phyloP scores from a whole-genome alignment of 2,797 vertebrate genomes.

The Varecia variegata region DNA sequence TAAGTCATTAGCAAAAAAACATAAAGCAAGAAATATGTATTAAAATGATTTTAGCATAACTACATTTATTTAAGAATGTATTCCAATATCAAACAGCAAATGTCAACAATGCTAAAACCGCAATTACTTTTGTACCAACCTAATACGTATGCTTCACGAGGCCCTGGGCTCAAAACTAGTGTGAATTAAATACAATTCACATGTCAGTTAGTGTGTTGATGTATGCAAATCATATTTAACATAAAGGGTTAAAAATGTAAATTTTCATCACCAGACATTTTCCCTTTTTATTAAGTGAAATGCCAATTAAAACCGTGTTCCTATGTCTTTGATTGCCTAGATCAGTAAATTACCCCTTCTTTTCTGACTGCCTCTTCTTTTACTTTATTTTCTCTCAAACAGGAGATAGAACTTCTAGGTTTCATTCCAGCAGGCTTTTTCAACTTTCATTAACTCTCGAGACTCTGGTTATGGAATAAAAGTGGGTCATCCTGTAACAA shows the following conservation, averaged over 20 bases:
- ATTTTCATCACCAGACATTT: neutral
- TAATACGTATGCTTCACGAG: too few relatives aligned
- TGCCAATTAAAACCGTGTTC: neutral
- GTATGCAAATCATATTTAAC: neutral
- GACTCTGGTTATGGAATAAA: neutral
- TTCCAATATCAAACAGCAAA: too few relatives aligned
- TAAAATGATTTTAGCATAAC: too few relatives aligned
- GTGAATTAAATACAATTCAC: too few relatives aligned
- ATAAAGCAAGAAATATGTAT: too few relatives aligned
- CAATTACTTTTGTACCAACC: too few relatives aligned
- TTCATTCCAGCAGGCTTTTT: neutral
- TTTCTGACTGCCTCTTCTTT: neutral
- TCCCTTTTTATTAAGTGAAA: neutral
- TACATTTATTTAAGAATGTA: too few relatives aligned
- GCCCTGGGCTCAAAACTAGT: too few relatives aligned
- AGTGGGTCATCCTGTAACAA: neutral
- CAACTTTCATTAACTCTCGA: conserved; percentile 27
- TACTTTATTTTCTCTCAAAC: conserved; percentile 11
- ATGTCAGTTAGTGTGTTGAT: neutral
- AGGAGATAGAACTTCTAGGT: neutral
- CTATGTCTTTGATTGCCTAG: neutral
- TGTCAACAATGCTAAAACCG: too few relatives aligned
- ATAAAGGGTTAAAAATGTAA: conserved; percentile 22
- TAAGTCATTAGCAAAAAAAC: too few relatives aligned
- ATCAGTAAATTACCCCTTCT: neutral